phyloP scores from a whole-genome alignment of 2,113 vertebrate genomes.

The Pseudonaja textilis region DNA sequence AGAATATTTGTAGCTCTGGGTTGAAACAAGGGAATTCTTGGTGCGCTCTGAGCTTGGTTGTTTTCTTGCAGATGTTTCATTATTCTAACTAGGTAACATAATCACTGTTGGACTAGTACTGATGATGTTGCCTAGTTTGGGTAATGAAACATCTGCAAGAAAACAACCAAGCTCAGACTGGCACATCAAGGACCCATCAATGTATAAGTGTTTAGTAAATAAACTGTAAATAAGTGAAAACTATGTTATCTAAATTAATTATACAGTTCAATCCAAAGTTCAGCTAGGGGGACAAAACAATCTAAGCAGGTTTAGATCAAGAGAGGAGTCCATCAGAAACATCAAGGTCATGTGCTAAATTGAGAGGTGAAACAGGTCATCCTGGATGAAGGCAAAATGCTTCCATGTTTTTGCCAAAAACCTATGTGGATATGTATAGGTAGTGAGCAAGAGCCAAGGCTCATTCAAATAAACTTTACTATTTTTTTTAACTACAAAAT shows the following conservation, averaged over 20 bases:
- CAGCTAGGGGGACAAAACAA: not conserved
- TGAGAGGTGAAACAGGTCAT: not conserved
- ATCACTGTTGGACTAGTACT: not conserved
- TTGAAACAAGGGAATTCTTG: not conserved
- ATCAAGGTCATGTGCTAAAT: not conserved
- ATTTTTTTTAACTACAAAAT: not conserved
- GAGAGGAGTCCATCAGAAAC: not conserved
- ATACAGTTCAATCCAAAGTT: not conserved
- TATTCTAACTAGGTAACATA: not conserved
- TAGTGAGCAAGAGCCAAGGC: not conserved
- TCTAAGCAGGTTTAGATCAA: not conserved
- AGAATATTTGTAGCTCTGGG: not conserved
- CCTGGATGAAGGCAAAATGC: not conserved
- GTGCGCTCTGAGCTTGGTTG: not conserved
- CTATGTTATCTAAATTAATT: not conserved
- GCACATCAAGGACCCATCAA: not conserved
- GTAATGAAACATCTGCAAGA: not conserved
- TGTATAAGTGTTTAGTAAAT: not conserved
- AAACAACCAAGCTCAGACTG: not conserved
- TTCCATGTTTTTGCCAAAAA: not conserved
- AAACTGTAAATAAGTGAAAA: not conserved
- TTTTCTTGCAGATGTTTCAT: not conserved
- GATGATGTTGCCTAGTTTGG: not conserved
- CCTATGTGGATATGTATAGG: not conserved
- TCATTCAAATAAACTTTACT: not conserved